These are phyloP conservation scores for Diplodus sargus DNA, from an alignment of 2,797 vertebrate genomes.

Conservation along the genomic window DNA sequence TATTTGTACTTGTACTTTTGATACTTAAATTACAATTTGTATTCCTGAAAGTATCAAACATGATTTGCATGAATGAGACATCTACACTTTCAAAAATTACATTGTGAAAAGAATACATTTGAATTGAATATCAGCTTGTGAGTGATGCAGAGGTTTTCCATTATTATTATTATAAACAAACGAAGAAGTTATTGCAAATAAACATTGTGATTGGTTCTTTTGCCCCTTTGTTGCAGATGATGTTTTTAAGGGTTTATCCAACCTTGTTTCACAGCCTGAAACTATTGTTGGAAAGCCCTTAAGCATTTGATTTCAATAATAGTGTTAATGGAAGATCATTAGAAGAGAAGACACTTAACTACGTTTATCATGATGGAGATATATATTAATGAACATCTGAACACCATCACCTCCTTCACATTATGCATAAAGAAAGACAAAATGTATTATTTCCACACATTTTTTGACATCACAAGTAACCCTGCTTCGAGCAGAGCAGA, in stretches of 20 bases:
- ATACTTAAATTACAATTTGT: no score
- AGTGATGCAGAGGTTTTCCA: no score
- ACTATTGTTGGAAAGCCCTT: not conserved
- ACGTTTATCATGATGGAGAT: not conserved
- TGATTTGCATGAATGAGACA: no score
- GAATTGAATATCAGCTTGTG: no score
- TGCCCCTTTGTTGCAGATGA: not conserved
- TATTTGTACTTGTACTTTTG: no score
- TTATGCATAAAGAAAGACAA: not conserved
- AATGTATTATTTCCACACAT: not conserved
- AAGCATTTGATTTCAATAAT: not conserved
- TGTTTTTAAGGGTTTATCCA: not conserved
- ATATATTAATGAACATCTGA: not conserved
- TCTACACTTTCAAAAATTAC: no score
- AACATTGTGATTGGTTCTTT: not conserved
- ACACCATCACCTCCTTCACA: not conserved
- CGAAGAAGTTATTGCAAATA: no score
- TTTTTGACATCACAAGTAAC: not conserved
- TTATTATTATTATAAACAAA: no score
- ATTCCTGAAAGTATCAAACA: no score
- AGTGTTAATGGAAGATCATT: not conserved
- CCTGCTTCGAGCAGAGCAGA: slow-evolving; percentile 1
- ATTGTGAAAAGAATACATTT: no score
- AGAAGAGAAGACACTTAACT: not conserved
- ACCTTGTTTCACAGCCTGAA: not conserved